phyloP scores from a whole-genome alignment of 2,113 vertebrate species.

The Ictalurus punctatus region DNA sequence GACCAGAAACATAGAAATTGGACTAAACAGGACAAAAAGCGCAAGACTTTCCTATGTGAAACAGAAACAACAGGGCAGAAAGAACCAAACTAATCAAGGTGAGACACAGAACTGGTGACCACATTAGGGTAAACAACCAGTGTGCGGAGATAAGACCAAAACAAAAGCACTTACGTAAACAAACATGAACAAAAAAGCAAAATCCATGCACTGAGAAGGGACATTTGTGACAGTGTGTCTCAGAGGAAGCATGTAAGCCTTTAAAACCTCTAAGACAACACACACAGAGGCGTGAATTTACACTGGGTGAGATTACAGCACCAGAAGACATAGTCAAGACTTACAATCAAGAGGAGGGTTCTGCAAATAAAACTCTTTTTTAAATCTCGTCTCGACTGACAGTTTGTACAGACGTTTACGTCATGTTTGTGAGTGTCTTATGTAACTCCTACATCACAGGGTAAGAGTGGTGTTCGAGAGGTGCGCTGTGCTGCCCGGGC shows the following conservation, averaged over 20 bases:
- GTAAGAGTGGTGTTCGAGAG: not conserved
- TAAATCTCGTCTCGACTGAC: not conserved
- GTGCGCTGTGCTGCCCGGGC: not conserved
- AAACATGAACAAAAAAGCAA: not conserved
- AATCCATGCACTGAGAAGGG: not conserved
- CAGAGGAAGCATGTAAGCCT: not conserved
- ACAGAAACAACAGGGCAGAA: not conserved
- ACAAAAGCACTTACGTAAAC: not conserved
- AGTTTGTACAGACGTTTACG: not conserved
- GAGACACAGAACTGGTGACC: not conserved
- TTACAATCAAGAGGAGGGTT: not conserved
- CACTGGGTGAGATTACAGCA: not conserved
- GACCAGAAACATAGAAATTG: not conserved
- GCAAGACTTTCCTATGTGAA: not conserved
- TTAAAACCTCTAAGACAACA: not conserved
- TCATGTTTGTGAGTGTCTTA: constrained; percentile 21
- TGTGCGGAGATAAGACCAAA: not conserved
- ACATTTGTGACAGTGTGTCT: not conserved
- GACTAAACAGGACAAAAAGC: not conserved
- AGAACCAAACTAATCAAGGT: not conserved
- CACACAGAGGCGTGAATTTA: not conserved
- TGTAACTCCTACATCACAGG: constrained; percentile 14
- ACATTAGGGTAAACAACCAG: not conserved
- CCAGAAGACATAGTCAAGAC: not conserved
- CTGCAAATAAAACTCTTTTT: not conserved